Conservation (phyloP, 2,113 vertebrate genomes). For the Ophiodon elongatus region DNA sequence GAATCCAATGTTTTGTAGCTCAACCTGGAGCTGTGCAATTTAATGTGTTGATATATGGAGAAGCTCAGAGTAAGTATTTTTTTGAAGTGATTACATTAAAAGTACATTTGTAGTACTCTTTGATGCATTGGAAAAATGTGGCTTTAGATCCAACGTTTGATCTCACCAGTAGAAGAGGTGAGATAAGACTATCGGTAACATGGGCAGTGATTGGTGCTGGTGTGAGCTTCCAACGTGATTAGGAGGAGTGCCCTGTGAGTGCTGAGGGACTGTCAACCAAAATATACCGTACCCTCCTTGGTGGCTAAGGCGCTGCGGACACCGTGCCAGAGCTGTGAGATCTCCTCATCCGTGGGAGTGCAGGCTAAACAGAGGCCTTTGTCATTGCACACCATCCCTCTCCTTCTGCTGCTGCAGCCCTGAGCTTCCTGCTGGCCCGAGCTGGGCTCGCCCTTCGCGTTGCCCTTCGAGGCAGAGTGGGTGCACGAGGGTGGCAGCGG, state of each 20-base stretch:
- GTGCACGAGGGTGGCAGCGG: constrained; percentile 65
- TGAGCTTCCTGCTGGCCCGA: constrained; percentile 69
- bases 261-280: neutral
- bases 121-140: neutral
- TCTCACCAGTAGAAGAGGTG: constrained; percentile 67
- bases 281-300: constrained; percentile 79
- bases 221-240: constrained; percentile 16
- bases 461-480: constrained; percentile 60
- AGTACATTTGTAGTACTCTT: neutral
- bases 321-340: constrained; percentile 82
- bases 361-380: constrained; percentile 78
- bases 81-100: neutral
- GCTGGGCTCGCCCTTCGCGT: constrained; percentile 60
- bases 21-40: neutral
- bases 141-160: neutral
- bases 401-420: constrained; percentile 36
- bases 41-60: neutral
- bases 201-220: neutral
- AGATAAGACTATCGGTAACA: neutral
- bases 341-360: constrained; percentile 88
- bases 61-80: neutral
- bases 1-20: neutral
- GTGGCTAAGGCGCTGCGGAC: constrained; percentile 77
- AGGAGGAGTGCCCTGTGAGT: neutral
- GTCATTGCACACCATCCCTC: constrained; percentile 67